Conservation (phyloP, 2,113 vertebrate species). For the Dinomys branickii region DNA sequence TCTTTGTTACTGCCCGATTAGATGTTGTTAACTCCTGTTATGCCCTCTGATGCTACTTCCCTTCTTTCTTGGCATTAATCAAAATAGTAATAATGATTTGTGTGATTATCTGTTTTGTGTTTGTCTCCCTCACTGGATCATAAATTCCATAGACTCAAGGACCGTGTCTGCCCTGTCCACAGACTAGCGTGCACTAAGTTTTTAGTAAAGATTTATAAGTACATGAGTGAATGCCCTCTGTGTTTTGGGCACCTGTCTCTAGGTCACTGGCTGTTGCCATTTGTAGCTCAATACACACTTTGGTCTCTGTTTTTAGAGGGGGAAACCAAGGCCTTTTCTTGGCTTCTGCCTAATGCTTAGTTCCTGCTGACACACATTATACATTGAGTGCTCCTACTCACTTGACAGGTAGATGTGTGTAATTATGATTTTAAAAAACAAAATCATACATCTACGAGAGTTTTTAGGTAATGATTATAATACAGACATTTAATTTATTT, state of each 20-base stretch:
- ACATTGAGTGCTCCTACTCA: constrained; percentile 10
- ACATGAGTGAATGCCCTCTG: background rate
- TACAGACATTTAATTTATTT: constrained; percentile 73
- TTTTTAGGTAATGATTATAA: constrained; percentile 64
- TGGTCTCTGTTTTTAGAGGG: constrained; percentile 2
- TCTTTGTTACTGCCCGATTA: background rate
- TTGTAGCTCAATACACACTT: background rate
- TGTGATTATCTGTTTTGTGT: background rate
- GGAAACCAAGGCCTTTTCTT: constrained; percentile 36
- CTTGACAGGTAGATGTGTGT: constrained; percentile 53
- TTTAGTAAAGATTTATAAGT: background rate
- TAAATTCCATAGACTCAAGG: background rate
- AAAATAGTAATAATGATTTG: background rate
- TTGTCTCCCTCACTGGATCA: background rate
- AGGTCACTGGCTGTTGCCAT: background rate
- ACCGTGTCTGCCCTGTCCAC: background rate
- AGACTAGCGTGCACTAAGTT: background rate
- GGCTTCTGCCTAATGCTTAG: background rate
- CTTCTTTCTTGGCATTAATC: background rate
- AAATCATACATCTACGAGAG: constrained; percentile 56
- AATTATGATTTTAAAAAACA: constrained; percentile 58
- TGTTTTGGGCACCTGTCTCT: background rate
- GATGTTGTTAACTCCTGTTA: background rate
- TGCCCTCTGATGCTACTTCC: background rate
- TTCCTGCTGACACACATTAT: background rate